Percentiles rank a stretch among this genome's conserved stretches.
These are phyloP conservation scores for Trachelus tabidus DNA, from an alignment of 2,888 invertebrate species.

Conservation along the genomic window DNA sequence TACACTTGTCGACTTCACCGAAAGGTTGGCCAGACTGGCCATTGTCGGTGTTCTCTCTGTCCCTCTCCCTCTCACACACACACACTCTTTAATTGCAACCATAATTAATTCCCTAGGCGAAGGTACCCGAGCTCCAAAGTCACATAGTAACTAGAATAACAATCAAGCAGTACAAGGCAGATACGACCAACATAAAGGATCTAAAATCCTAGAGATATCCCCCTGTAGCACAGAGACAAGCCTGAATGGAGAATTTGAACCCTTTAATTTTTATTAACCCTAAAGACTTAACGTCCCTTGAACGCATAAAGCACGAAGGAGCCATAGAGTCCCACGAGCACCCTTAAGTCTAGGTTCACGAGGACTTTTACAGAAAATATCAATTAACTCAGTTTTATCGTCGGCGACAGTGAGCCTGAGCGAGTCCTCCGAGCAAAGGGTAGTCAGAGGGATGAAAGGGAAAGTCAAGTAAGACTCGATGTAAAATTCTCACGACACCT, in stretches of 20 bases:
- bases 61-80: no score
- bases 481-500: background rate
- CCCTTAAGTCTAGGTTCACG: background rate
- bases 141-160: background rate
- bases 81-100: background rate
- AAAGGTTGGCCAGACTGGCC: background rate
- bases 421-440: background rate
- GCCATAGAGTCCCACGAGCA: background rate
- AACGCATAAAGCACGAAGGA: background rate
- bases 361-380: background rate
- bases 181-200: background rate
- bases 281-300: background rate
- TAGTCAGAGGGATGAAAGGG: background rate
- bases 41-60: background rate
- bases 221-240: background rate
- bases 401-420: background rate
- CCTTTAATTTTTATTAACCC: background rate
- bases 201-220: background rate
- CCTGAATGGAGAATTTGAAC: background rate
- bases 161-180: background rate
- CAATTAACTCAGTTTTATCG: background rate
- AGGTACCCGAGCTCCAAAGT: background rate
- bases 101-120: background rate
- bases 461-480: background rate
- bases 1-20: background rate